A percentile compares a stretch with the other conserved stretches of the same genome.
Evolutionary conservation across 2,888 invertebrate species (phyloP).

Genomic region (Orchesellides sinensis): DNA sequence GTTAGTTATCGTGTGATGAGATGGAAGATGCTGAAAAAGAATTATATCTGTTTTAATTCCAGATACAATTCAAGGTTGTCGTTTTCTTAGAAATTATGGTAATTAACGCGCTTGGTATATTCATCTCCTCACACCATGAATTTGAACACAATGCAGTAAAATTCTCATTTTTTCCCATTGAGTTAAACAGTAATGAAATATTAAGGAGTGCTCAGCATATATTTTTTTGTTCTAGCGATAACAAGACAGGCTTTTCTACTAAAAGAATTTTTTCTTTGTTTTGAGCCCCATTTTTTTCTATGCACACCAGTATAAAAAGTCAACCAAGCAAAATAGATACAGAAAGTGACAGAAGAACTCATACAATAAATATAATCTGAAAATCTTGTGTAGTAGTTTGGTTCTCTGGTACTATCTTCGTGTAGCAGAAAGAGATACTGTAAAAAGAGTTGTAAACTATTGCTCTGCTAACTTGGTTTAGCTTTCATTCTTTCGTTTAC

Average conservation of each 20-base stretch:
- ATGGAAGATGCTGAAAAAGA: too few species aligned
- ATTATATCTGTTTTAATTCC: too few species aligned
- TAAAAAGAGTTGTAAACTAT: constrained; percentile 56
- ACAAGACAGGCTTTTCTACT: background rate
- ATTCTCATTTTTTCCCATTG: too few species aligned
- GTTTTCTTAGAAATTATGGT: too few species aligned
- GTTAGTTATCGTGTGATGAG: too few species aligned
- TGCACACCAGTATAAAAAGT: constrained; percentile 39
- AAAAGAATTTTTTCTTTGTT: constrained; percentile 6
- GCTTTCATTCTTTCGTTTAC: constrained; percentile 18
- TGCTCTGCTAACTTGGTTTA: constrained; percentile 35
- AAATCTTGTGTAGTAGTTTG: constrained; percentile 34
- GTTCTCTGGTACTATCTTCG: constrained; percentile 6
- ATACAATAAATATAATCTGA: constrained; percentile 58
- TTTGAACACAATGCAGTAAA: too few species aligned
- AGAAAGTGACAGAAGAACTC: constrained; percentile 58
- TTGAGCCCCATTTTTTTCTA: constrained; percentile 27
- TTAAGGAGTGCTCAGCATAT: background rate
- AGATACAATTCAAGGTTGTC: too few species aligned
- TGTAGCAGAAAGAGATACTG: constrained; percentile 30
- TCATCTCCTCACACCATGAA: too few species aligned
- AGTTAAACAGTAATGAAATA: background rate
- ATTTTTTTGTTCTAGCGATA: background rate
- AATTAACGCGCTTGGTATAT: too few species aligned
- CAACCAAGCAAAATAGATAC: constrained; percentile 62